Conservation (phyloP, 2,888 invertebrate species). For the Marronus borbonicus region DNA sequence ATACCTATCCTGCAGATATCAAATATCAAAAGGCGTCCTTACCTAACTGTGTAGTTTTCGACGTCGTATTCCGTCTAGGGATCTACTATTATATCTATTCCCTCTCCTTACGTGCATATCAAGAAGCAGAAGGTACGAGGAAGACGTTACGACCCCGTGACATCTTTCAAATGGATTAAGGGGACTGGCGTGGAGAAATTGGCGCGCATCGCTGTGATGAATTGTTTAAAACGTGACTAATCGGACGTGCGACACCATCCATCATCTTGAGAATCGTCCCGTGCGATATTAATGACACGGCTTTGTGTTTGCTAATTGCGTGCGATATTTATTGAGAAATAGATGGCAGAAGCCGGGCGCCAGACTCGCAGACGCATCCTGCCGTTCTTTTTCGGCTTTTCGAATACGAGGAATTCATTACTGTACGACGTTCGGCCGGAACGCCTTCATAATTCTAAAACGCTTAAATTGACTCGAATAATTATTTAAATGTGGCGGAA, state of each 20-base stretch:
- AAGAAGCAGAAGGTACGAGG: not conserved
- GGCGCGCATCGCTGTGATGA: conserved; percentile 58
- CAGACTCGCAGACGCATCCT: conserved; percentile 31
- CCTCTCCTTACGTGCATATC: no score
- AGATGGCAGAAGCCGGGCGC: conserved; percentile 37
- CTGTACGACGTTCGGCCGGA: not conserved
- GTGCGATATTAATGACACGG: conserved; percentile 60
- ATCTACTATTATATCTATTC: no score
- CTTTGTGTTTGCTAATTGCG: conserved; percentile 60
- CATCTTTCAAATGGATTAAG: conserved; percentile 30
- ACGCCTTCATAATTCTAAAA: conserved; percentile 4
- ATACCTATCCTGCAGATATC: no score
- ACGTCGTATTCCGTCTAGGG: no score
- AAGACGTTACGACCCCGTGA: conserved; percentile 23
- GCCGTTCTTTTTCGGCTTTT: conserved; percentile 2
- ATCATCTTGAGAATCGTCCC: conserved; percentile 56
- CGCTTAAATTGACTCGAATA: conserved; percentile 16
- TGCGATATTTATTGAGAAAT: conserved; percentile 59
- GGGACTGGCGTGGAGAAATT: conserved; percentile 54
- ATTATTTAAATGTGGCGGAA: not conserved
- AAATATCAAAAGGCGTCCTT: no score
- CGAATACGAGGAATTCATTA: conserved; percentile 34
- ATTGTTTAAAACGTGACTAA: conserved; percentile 61
- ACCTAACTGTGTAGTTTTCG: no score
- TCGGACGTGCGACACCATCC: conserved; percentile 59